Evolutionary conservation across 2,113 vertebrate genomes (phyloP), one percentile per base, ranked within the genome.

Genomic region (Australoheros scitulus): DNA sequence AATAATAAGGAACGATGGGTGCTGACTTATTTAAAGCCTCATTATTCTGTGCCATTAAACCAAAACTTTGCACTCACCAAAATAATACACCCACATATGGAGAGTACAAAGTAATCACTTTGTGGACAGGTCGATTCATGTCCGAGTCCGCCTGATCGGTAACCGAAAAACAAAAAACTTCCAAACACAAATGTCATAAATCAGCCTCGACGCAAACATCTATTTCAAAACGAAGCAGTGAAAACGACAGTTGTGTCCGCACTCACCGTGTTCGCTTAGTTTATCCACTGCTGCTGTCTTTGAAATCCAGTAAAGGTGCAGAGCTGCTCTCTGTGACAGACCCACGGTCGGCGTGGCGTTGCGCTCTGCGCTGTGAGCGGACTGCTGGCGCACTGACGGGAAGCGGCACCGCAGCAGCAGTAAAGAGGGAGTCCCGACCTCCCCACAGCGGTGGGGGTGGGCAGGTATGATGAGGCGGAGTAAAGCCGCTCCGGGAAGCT

Each of bases 381-480:
- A 78, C 61, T 85, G 85, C 81, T 75, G 84, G 87, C 83, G 29
- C 81, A 87, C 76, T 90, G 88, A 80, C 72, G 20, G 41, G 24
- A n/a, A 47, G 86, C 75, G 14, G 76, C 79, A 29, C 10, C 57
- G 87, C 81, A 64, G 78, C 86, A 17, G 88, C 76, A 11, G 57
- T 57, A 68, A 84, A 80, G 11, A 88, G 77, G 87, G 81, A 91
- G 83, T 80, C 79, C 80, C 61, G 85, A 82, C 89, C 87, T 85
- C 85, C 83, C 38, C 20, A 9, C 60, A 20, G 81, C 5, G 52
- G 76, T 5, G 36, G 50, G 83, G 88, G 78, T 38, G 91, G 92
- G 89, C 90, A 93, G 90, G 94, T 92, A 91, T 34, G 47, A 70
- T 29, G 32, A 74, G 77, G n/a, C 58, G 47, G 80, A 90, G 93